A percentile compares a stretch with the other conserved stretches of the same genome.
phyloP scores from a whole-genome alignment of 1,140 invertebrate genomes.

The Venturia canescens region DNA sequence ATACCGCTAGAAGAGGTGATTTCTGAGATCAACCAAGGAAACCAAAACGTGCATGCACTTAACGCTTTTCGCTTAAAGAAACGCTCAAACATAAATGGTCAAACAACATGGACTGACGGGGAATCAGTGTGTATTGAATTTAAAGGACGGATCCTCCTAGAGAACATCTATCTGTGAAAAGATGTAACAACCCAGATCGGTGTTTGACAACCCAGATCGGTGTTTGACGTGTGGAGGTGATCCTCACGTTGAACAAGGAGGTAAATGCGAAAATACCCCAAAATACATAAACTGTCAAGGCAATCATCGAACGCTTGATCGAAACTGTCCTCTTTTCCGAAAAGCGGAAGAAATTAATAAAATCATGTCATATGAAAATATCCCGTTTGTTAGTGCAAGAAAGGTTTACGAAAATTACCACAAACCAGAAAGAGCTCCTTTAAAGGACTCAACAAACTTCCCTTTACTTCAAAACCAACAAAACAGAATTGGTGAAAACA shows the following conservation, averaged over 20 bases:
- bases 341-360: conserved; percentile 2
- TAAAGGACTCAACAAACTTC: not conserved
- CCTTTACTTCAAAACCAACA: not conserved
- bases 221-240: conserved; percentile 11
- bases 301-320: conserved; percentile 2
- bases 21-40: not conserved
- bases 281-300: conserved; percentile 22
- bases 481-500: no score
- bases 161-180: not conserved
- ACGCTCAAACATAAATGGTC: not conserved
- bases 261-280: not conserved
- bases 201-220: not conserved
- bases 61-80: not conserved
- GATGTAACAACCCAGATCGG: no score
- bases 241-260: not conserved
- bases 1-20: no score
- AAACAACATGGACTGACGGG: not conserved
- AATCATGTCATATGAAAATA: conserved; percentile 18
- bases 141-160: not conserved
- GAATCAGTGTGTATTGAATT: conserved; percentile 12
- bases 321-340: not conserved
- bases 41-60: not conserved
- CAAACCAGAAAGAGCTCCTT: not conserved
- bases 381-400: not conserved
- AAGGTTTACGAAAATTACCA: not conserved